Conservation (phyloP, 2,888 invertebrate species). For the Prosopocoilus inquinatus region DNA sequence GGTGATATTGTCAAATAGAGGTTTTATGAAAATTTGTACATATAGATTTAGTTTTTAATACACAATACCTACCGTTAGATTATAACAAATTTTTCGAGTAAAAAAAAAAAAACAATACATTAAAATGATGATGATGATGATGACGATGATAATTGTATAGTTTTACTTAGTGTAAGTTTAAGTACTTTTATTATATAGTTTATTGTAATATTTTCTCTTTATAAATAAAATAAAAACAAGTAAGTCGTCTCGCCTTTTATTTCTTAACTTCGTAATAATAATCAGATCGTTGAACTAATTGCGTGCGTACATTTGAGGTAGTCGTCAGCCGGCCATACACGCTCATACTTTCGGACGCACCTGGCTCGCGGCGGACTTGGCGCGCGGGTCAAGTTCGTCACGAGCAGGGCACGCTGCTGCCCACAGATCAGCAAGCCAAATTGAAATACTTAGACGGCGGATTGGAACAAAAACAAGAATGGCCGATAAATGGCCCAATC, state of each 20-base stretch:
- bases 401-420: no score
- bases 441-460: no score
- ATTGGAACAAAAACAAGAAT: no score
- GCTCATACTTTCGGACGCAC: no score
- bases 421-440: no score
- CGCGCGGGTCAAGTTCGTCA: no score
- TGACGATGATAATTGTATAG: slow-evolving; percentile 34
- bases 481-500: no score
- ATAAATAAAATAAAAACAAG: slow-evolving; percentile 27
- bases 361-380: no score
- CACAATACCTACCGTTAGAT: slow-evolving; percentile 25
- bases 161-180: slow-evolving; percentile 35
- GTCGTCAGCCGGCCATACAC: no score
- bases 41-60: slow-evolving; percentile 32
- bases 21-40: slow-evolving; percentile 28
- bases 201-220: slow-evolving; percentile 40
- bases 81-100: slow-evolving; percentile 23
- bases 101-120: slow-evolving; percentile 24
- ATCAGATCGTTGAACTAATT: neutral
- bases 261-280: neutral
- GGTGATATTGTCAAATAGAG: slow-evolving; percentile 36
- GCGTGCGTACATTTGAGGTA: no score
- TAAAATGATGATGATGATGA: no score
- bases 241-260: neutral
- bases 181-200: slow-evolving; percentile 39